A percentile compares a stretch with the other conserved stretches of the same genome.
Evolutionary conservation across 2,113 vertebrate genomes (phyloP).

Genomic region (Erythrolamprus reginae): DNA sequence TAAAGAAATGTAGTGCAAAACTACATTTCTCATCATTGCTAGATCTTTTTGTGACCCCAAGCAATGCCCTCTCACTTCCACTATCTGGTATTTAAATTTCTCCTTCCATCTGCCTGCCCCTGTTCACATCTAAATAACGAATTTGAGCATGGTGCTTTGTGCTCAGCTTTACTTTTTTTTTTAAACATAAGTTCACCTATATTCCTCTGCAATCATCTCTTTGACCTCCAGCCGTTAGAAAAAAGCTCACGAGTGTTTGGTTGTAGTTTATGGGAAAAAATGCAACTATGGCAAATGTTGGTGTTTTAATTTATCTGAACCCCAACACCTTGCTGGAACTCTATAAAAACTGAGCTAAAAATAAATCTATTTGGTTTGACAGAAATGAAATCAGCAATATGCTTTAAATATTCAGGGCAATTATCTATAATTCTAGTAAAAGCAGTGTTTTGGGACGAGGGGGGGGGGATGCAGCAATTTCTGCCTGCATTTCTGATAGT

Average conservation of each 20-base stretch:
- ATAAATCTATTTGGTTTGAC: neutral
- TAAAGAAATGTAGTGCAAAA: neutral
- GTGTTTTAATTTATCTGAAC: neutral
- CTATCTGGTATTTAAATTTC: neutral
- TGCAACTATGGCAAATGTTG: neutral
- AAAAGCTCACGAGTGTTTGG: neutral
- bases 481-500: conserved; percentile 57
- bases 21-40: neutral
- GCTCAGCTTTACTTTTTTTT: neutral
- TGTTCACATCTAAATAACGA: neutral
- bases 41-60: too few relatives aligned
- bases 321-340: neutral
- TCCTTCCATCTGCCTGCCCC: neutral
- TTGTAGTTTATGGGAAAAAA: neutral
- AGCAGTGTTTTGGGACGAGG: neutral
- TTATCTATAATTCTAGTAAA: neutral
- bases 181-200: neutral
- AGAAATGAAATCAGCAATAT: neutral
- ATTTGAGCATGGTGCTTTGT: neutral
- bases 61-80: neutral
- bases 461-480: neutral
- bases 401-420: neutral
- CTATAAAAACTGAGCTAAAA: neutral
- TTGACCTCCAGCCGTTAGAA: neutral
- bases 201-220: neutral